phyloP scores from a whole-genome alignment of 2,888 invertebrate genomes.

The Selenia dentaria region DNA sequence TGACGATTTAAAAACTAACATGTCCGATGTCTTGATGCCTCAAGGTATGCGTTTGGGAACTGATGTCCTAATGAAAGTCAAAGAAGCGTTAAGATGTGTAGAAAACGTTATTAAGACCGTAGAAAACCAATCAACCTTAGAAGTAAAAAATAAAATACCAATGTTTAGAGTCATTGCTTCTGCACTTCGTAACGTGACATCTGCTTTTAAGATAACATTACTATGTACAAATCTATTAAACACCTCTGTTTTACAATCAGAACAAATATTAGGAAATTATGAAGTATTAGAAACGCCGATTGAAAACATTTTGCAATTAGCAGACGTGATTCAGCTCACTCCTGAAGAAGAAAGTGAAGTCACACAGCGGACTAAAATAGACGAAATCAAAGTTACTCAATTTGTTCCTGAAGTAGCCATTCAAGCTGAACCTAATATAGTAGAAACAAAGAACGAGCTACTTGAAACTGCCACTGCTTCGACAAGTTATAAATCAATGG shows the following conservation, averaged over 20 bases:
- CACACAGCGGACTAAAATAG: too few species aligned
- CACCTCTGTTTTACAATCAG: background rate
- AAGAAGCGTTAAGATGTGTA: constrained; percentile 39
- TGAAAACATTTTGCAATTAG: background rate
- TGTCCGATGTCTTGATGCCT: constrained; percentile 44
- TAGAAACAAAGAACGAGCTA: too few species aligned
- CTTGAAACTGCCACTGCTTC: too few species aligned
- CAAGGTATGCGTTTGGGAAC: constrained; percentile 33
- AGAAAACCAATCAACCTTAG: constrained; percentile 55
- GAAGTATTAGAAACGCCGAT: background rate
- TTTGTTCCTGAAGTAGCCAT: too few species aligned
- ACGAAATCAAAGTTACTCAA: too few species aligned
- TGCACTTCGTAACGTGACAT: constrained; percentile 41
- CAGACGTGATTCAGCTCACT: background rate
- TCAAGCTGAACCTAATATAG: too few species aligned
- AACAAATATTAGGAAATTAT: background rate
- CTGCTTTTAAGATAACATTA: constrained; percentile 32
- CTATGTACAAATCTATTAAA: constrained; percentile 2
- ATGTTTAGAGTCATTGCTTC: constrained; percentile 60
- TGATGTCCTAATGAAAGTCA: constrained; percentile 33
- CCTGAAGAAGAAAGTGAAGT: background rate
- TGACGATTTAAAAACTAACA: constrained; percentile 53
- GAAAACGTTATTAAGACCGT: constrained; percentile 44
- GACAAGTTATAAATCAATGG: too few species aligned
- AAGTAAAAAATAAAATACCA: constrained; percentile 75